Evolutionary conservation across 2,113 vertebrate genomes (phyloP).

Genomic region (Hiodon tergisus): DNA sequence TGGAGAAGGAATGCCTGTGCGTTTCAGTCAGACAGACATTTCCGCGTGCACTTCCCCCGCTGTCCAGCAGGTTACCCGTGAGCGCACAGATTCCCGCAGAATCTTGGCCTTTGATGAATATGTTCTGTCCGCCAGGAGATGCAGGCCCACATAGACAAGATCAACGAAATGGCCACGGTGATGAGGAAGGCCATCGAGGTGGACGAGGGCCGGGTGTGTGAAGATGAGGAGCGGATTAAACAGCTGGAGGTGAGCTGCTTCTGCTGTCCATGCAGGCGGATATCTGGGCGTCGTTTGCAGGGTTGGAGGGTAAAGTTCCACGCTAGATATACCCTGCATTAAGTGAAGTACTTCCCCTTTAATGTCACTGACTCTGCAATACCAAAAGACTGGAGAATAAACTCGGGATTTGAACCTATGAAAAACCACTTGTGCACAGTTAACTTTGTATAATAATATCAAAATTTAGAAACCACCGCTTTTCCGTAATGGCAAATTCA

Average conservation of each 20-base stretch:
- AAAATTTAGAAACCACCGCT: too few relatives aligned
- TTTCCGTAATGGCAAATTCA: too few relatives aligned
- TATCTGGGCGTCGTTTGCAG: not conserved
- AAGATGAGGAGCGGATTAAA: slow-evolving; percentile 86
- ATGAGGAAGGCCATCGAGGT: slow-evolving; percentile 94
- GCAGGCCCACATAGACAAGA: slow-evolving; percentile 90
- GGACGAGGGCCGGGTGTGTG: slow-evolving; percentile 78
- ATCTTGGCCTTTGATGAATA: not conserved
- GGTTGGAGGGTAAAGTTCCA: not conserved
- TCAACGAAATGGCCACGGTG: slow-evolving; percentile 94
- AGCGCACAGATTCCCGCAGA: too few relatives aligned
- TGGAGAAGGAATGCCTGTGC: too few relatives aligned
- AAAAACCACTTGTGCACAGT: too few relatives aligned
- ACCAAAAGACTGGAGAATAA: too few relatives aligned
- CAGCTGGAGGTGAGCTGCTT: slow-evolving; percentile 76
- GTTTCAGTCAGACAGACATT: not conserved
- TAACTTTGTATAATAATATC: too few relatives aligned
- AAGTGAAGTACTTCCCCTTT: not conserved
- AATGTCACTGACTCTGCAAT: too few relatives aligned
- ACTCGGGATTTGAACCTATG: too few relatives aligned
- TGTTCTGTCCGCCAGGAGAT: slow-evolving; percentile 67
- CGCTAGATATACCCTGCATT: not conserved
- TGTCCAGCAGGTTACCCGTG: too few relatives aligned
- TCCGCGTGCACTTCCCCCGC: not conserved
- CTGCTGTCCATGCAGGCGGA: not conserved